Conservation (phyloP, 2,888 invertebrate genomes). For the Endotricha flammealis region DNA sequence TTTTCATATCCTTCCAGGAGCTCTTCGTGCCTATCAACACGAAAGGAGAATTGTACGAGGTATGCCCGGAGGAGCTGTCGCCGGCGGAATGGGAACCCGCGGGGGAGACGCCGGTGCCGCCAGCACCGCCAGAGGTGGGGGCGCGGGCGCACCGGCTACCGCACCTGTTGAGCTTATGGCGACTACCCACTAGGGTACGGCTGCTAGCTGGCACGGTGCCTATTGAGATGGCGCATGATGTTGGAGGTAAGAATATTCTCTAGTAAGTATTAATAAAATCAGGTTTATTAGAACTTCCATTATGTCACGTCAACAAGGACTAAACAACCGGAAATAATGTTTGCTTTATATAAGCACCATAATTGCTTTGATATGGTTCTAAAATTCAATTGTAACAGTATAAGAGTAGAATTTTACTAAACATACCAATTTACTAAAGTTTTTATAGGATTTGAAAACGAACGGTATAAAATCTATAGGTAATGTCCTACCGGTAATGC, state of each 20-base stretch:
- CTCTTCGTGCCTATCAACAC: conserved; percentile 86
- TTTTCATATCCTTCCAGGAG: conserved; percentile 65
- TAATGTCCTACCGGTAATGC: too few species aligned
- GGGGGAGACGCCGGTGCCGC: conserved; percentile 61
- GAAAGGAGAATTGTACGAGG: conserved; percentile 85
- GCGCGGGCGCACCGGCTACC: conserved; percentile 74
- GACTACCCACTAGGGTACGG: conserved; percentile 78
- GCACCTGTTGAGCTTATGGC: conserved; percentile 77
- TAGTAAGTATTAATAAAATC: background rate
- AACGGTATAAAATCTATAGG: too few species aligned
- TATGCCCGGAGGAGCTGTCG: conserved; percentile 75
- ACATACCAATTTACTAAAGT: too few species aligned
- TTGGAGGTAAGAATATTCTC: conserved; percentile 69
- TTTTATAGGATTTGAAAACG: too few species aligned
- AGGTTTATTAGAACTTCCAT: conserved; percentile 6
- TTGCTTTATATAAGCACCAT: too few species aligned
- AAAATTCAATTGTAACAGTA: too few species aligned
- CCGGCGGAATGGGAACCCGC: conserved; percentile 73
- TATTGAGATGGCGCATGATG: conserved; percentile 79
- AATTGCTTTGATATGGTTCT: too few species aligned
- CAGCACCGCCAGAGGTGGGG: conserved; percentile 67
- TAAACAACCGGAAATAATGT: too few species aligned
- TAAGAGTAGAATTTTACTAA: too few species aligned
- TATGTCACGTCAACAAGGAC: too few species aligned
- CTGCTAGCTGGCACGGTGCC: conserved; percentile 80